Percentiles rank a stretch among this genome's conserved stretches.
phyloP scores from a whole-genome alignment of 1,140 invertebrate species.

The Euwallacea similis region DNA sequence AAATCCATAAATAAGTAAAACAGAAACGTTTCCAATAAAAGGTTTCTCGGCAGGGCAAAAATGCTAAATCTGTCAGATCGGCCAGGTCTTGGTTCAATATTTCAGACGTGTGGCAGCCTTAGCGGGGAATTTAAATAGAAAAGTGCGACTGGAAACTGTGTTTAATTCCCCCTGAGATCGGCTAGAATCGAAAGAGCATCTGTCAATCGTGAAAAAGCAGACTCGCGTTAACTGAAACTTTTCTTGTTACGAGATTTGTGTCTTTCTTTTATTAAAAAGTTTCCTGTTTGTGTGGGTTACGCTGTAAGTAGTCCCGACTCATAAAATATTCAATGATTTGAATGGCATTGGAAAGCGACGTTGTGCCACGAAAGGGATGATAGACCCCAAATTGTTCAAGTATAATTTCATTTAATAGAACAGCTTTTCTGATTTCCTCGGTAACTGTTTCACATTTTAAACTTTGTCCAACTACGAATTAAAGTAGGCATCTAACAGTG shows the following conservation, averaged over 20 bases:
- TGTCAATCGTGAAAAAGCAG: constrained; percentile 32
- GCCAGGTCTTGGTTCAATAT: constrained; percentile 36
- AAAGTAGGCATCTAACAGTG: no score
- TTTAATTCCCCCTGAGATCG: constrained; percentile 38
- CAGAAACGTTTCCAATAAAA: constrained; percentile 27
- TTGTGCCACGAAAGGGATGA: no score
- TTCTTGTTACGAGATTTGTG: constrained; percentile 15
- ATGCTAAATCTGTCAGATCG: constrained; percentile 37
- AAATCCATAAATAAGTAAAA: constrained; percentile 30
- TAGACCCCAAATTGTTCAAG: no score
- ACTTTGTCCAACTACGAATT: no score
- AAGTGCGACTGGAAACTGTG: constrained; percentile 38
- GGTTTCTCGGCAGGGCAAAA: constrained; percentile 20
- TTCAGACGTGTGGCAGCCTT: constrained; percentile 35
- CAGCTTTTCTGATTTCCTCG: no score
- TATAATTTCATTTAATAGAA: no score
- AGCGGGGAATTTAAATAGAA: constrained; percentile 39
- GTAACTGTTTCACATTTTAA: no score
- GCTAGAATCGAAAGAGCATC: constrained; percentile 38
- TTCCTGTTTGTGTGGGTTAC: constrained; percentile 5
- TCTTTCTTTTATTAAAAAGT: constrained; percentile 18
- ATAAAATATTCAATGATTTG: no score
- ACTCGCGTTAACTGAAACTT: constrained; percentile 20
- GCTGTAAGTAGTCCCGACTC: no score
- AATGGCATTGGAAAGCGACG: no score